These are phyloP conservation scores for Mormyrus iriodes DNA, from an alignment of 2,113 vertebrate genomes.

Conservation along the genomic window DNA sequence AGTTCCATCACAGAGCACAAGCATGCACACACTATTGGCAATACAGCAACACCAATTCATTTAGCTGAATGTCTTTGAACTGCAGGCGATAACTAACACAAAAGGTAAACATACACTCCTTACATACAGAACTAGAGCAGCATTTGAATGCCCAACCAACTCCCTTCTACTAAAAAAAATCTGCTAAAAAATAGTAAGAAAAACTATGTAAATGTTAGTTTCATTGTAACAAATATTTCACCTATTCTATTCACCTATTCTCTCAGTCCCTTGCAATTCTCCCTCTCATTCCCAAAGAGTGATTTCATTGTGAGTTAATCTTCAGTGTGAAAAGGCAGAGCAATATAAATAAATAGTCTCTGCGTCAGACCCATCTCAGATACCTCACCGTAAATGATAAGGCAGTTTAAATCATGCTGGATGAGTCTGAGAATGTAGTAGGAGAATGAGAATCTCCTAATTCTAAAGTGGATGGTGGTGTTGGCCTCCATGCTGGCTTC, in stretches of 20 bases:
- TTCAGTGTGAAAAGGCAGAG: background rate
- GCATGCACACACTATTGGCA: background rate
- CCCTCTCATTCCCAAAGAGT: background rate
- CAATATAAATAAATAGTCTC: background rate
- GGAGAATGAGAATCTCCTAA: background rate
- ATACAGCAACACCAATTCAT: background rate
- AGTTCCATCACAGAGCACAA: background rate
- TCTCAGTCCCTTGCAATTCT: background rate
- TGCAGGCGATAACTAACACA: background rate
- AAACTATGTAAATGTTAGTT: background rate
- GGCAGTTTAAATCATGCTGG: background rate
- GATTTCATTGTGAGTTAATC: background rate
- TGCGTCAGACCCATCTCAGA: background rate
- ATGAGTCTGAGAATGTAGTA: too few relatives aligned
- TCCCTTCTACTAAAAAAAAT: background rate
- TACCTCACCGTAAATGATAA: background rate
- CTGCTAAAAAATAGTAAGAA: background rate
- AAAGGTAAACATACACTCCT: background rate
- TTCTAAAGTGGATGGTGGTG: background rate
- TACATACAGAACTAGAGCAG: background rate
- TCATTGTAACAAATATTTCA: background rate
- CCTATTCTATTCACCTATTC: background rate
- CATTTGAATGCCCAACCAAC: background rate
- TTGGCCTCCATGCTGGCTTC: background rate
- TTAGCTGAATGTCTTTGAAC: background rate